phyloP scores from a whole-genome alignment of 2,888 invertebrate genomes.

The Leucophenga montana region DNA sequence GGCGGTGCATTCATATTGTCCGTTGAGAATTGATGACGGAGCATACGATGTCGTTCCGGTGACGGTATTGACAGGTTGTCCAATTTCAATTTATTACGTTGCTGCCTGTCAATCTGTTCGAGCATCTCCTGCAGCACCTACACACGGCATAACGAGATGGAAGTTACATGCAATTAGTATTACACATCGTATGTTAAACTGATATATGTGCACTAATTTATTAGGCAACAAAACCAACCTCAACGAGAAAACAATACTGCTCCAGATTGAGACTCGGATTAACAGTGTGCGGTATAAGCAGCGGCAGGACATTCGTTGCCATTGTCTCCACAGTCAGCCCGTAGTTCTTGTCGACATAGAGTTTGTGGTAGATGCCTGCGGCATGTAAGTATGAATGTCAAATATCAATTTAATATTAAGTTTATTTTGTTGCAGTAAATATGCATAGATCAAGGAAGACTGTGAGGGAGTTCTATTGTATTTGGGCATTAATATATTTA shows the following conservation, averaged over 20 bases:
- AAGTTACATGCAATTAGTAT: slow-evolving; percentile 20
- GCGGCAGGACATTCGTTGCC: slow-evolving; percentile 95
- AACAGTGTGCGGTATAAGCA: slow-evolving; percentile 91
- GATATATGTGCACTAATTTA: slow-evolving; percentile 1
- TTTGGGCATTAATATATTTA: neutral
- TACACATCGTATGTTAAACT: neutral
- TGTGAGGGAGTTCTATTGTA: no score
- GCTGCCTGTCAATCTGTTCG: slow-evolving; percentile 89
- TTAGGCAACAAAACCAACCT: slow-evolving; percentile 70
- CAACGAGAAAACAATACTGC: slow-evolving; percentile 85
- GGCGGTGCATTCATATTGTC: slow-evolving; percentile 89
- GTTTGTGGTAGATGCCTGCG: slow-evolving; percentile 91
- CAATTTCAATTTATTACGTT: slow-evolving; percentile 90
- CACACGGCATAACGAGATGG: slow-evolving; percentile 25
- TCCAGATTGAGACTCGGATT: slow-evolving; percentile 89
- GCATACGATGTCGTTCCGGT: slow-evolving; percentile 82
- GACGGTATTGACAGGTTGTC: slow-evolving; percentile 85
- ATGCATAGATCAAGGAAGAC: no score
- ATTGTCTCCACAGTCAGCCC: slow-evolving; percentile 91
- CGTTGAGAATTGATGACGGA: slow-evolving; percentile 87
- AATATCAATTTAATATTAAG: neutral
- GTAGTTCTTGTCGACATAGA: slow-evolving; percentile 92
- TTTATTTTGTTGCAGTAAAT: no score
- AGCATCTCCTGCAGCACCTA: slow-evolving; percentile 93
- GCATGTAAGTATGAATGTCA: slow-evolving; percentile 44